A percentile compares a stretch with the other conserved stretches of the same genome.
These are phyloP conservation scores for Mimachlamys varia DNA, from an alignment of 2,888 invertebrate species.

Conservation along the genomic window DNA sequence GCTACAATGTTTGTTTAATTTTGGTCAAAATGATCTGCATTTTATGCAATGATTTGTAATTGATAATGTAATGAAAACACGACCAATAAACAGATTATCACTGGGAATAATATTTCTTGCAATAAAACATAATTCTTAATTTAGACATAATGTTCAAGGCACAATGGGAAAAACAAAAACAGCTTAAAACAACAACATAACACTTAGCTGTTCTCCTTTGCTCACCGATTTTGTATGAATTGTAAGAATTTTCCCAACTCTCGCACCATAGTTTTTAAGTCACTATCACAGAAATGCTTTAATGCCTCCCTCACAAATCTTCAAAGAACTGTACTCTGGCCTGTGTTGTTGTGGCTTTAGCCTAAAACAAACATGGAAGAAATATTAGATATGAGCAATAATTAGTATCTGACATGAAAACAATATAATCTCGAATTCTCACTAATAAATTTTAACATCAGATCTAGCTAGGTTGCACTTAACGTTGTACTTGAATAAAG, in stretches of 20 bases:
- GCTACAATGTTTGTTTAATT: not conserved
- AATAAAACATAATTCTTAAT: too few relatives aligned
- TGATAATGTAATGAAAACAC: not conserved
- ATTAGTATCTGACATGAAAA: not conserved
- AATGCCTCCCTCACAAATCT: conserved; percentile 86
- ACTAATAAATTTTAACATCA: too few relatives aligned
- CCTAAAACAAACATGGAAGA: conserved; percentile 81
- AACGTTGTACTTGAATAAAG: too few relatives aligned
- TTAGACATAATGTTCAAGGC: not conserved
- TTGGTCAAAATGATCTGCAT: not conserved
- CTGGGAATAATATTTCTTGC: not conserved
- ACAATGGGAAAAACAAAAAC: not conserved
- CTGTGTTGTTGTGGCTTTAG: conserved; percentile 96
- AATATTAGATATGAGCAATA: conserved; percentile 28
- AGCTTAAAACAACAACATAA: conserved; percentile 12
- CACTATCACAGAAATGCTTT: conserved; percentile 31
- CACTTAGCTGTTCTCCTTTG: not conserved
- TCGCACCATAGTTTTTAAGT: not conserved
- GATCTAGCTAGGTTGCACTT: too few relatives aligned
- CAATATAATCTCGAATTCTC: too few relatives aligned
- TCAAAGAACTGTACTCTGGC: conserved; percentile 98
- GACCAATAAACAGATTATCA: not conserved
- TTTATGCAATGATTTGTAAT: not conserved
- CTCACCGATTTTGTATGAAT: not conserved
- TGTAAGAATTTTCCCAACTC: not conserved